Evolutionary conservation across 2,888 invertebrate species (phyloP).

Genomic region (Drosophila percnosoma): DNA sequence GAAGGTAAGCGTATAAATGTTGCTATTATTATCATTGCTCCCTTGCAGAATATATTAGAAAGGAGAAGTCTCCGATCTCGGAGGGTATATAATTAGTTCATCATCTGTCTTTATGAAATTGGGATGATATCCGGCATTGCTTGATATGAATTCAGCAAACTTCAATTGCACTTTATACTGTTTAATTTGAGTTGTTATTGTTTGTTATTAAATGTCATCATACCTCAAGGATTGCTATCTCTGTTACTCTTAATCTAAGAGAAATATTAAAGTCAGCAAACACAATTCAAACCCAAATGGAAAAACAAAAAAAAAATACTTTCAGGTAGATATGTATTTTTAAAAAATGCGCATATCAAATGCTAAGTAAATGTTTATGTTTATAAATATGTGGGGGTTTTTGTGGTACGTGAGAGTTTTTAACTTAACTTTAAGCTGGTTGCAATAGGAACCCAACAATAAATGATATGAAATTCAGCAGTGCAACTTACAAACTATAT

Average conservation of each 20-base stretch:
- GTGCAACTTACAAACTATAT: conserved; percentile 60
- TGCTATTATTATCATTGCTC: background rate
- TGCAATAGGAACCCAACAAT: conserved; percentile 56
- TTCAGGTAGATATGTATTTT: conserved; percentile 16
- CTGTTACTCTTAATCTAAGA: background rate
- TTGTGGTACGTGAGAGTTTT: conserved; percentile 46
- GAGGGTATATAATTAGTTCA: background rate
- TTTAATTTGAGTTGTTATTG: conserved; percentile 16
- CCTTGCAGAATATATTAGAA: background rate
- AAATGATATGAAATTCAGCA: conserved; percentile 58
- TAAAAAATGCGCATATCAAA: conserved; percentile 61
- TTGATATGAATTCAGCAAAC: background rate
- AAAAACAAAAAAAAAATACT: background rate
- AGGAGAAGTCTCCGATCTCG: background rate
- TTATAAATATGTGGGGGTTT: conserved; percentile 65
- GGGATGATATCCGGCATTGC: background rate
- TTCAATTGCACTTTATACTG: background rate
- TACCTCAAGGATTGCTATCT: background rate
- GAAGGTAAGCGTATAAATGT: conserved; percentile 13
- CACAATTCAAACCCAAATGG: background rate
- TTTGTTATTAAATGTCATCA: conserved; percentile 34
- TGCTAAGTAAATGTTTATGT: conserved; percentile 65
- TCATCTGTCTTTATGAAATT: background rate
- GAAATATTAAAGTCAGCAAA: background rate
- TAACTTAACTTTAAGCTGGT: conserved; percentile 38